Evolutionary conservation across 2,888 invertebrate genomes (phyloP), one percentile per base, ranked within the genome.

Genomic region (Poecilus cupreus): DNA sequence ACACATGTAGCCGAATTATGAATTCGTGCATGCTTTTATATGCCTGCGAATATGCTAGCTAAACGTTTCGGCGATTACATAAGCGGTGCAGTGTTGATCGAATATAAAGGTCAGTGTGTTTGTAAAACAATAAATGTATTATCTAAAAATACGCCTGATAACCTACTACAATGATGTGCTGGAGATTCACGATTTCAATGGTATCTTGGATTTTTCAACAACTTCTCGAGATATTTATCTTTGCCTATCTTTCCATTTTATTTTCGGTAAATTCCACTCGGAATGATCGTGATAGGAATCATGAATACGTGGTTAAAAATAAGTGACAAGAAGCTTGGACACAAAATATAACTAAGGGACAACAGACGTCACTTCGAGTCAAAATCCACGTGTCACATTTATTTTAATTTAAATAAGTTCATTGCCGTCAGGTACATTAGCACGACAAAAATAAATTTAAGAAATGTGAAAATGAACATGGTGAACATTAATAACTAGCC

Each of bases 401-500:
- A 80, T 70, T 80, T 80, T 70, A 26, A 51, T 54, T 80, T 80
- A 70, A 70, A 70, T 70, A 80, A 78, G 72, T 54, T 80, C 70
- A 79, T 79, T 79, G 70, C 79, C 70, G 51, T 13, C 20, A 79
- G 70, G 79, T 79, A 70, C 60, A 26, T 60, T 60, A 60, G 26
- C 26, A 24, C 20, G 79, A 79, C 79, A 79, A 64, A 78, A 78
- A 78, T 78, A 78, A 16, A 51, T 24, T 13, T 24, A 6, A 26
- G 37, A 79, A 79, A 68, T 32, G 32, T 24, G 3, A 20, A 32
- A 70, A 49, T 22, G 54, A 54, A 51, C 64, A 51, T 37, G 24
- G 4, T 72, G 13, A 39, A 57, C 8, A 57, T 51, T 49, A 79
- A 64, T 22, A 57, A 78, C 49, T 43, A 64, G n/a, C 10, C 20